Conservation (phyloP, 2,888 invertebrate genomes). For the Drosophila longiperda region DNA sequence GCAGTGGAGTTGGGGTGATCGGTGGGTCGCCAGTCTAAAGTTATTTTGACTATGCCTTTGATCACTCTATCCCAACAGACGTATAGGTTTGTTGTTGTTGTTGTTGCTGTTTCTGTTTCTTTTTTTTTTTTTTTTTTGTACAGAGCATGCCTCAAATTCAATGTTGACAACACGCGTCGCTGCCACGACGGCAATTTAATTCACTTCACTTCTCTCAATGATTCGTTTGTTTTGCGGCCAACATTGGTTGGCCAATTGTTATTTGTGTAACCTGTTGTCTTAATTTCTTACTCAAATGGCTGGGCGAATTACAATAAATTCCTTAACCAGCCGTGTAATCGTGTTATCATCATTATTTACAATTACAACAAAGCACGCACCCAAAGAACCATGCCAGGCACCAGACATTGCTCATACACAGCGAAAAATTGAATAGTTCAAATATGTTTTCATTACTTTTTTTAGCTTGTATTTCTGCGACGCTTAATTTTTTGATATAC, state of each 20-base stretch:
- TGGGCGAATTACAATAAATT: constrained; percentile 70
- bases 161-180: constrained; percentile 15
- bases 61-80: constrained; percentile 22
- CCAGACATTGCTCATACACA: constrained; percentile 32
- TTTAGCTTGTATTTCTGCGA: background rate
- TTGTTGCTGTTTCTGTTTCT: background rate
- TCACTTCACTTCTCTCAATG: constrained; percentile 15
- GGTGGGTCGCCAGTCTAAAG: constrained; percentile 21
- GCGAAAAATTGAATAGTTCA: constrained; percentile 13
- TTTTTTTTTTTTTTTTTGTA: background rate
- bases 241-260: constrained; percentile 29
- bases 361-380: constrained; percentile 57
- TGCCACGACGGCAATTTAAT: constrained; percentile 33
- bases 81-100: constrained; percentile 7
- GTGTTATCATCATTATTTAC: constrained; percentile 74
- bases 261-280: constrained; percentile 47
- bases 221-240: constrained; percentile 23
- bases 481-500: background rate
- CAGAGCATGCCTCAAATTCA: constrained; percentile 4
- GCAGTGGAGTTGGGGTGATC: background rate
- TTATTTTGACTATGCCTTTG: constrained; percentile 43
- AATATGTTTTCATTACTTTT: too few species aligned
- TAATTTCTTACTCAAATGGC: constrained; percentile 68
- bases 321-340: constrained; percentile 70
- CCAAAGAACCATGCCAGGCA: constrained; percentile 4